phyloP scores from a whole-genome alignment of 1,140 invertebrate species.

The Saccostrea cuccullata region DNA sequence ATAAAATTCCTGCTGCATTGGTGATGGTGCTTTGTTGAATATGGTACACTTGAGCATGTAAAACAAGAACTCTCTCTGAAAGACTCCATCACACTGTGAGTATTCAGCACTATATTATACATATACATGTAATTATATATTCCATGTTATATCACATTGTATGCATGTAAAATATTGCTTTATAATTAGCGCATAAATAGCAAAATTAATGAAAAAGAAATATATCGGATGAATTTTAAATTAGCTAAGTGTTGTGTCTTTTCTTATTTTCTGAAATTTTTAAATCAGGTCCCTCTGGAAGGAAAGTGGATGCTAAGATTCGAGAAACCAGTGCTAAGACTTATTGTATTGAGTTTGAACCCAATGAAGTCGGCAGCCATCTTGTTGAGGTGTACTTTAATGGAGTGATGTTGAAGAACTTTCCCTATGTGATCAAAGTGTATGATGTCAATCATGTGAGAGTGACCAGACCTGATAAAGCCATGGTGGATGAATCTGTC shows the following conservation, averaged over 20 bases:
- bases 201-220: background rate
- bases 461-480: constrained; percentile 93
- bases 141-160: background rate
- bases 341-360: constrained; percentile 51
- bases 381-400: constrained; percentile 90
- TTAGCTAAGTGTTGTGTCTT: background rate
- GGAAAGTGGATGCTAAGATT: constrained; percentile 45
- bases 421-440: constrained; percentile 96
- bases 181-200: background rate
- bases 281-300: constrained; percentile 48
- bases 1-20: background rate
- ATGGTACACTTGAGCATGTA: background rate
- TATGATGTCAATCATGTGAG: constrained; percentile 95
- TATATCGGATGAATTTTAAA: background rate
- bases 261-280: background rate
- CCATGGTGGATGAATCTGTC: constrained; percentile 83
- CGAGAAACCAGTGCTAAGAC: constrained; percentile 43
- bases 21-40: constrained; percentile 6
- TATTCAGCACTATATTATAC: background rate
- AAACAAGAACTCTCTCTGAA: background rate
- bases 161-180: background rate
- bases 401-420: constrained; percentile 92
- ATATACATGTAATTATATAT: background rate
- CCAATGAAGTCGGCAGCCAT: constrained; percentile 52
- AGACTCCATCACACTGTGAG: background rate